phyloP scores from a whole-genome alignment of 2,113 vertebrate genomes.

The Mixornis gularis region DNA sequence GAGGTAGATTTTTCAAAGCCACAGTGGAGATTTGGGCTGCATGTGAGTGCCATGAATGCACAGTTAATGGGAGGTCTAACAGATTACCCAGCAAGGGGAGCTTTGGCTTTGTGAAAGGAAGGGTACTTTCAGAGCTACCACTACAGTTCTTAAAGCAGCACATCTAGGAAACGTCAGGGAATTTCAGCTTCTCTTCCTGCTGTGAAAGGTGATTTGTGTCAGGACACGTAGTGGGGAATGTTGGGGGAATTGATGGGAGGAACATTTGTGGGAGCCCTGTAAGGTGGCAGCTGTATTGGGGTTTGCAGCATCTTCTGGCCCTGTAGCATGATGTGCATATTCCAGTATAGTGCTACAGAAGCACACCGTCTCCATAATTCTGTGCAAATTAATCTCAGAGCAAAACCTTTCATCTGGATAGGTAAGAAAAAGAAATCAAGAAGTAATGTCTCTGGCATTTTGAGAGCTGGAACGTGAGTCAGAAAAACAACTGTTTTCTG shows the following conservation, averaged over 20 bases:
- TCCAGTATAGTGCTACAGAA: background rate
- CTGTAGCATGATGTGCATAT: background rate
- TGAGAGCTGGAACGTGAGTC: background rate
- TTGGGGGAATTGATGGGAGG: background rate
- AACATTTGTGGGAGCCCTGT: background rate
- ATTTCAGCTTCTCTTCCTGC: background rate
- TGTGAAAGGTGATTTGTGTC: background rate
- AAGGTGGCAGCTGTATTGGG: background rate
- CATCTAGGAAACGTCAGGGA: background rate
- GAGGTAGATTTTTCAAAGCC: background rate
- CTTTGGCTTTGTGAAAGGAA: background rate
- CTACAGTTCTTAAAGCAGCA: background rate
- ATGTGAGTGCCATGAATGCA: background rate
- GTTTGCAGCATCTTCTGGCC: background rate
- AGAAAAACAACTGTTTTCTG: background rate
- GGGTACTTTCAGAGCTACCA: background rate
- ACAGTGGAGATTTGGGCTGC: background rate
- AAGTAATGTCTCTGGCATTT: background rate
- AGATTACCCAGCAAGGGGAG: background rate
- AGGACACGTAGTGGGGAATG: background rate
- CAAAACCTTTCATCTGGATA: background rate
- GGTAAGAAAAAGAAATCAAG: background rate
- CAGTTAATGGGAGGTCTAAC: background rate
- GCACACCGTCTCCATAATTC: background rate
- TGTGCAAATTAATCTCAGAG: background rate